phyloP scores from a whole-genome alignment of 2,113 vertebrate genomes.

The Eurystomus gularis region DNA sequence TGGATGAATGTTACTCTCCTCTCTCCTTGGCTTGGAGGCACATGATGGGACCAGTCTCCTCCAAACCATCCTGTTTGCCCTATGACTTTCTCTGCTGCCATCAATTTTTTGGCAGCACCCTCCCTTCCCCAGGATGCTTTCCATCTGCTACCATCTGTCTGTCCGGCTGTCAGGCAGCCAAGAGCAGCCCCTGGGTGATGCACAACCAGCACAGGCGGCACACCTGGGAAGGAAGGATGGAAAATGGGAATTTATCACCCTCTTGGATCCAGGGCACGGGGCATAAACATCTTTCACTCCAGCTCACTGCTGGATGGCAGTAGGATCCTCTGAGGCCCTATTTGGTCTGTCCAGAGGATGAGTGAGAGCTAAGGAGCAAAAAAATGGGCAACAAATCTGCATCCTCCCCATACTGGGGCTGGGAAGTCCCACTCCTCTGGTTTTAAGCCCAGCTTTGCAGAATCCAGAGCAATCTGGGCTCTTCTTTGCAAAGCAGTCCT shows the following conservation, averaged over 20 bases:
- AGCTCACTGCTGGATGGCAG: neutral
- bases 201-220: neutral
- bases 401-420: rapidly evolving
- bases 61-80: neutral
- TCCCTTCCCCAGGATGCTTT: neutral
- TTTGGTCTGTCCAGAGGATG: neutral
- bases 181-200: neutral
- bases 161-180: slow-evolving; percentile 22
- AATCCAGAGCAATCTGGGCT: neutral
- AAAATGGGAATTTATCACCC: slow-evolving; percentile 9
- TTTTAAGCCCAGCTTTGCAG: neutral
- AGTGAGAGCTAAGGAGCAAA: rapidly evolving
- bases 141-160: neutral
- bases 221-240: neutral
- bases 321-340: neutral
- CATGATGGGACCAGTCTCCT: neutral
- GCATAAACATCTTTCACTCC: neutral
- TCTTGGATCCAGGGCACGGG: neutral
- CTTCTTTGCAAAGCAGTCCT: neutral
- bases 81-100: neutral
- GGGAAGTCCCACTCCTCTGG: neutral
- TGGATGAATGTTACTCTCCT: neutral
- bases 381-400: neutral
- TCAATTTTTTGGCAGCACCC: neutral
- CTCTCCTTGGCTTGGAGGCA: neutral